Evolutionary conservation across 2,113 vertebrate genomes (phyloP).

Genomic region (Aplodontia rufa): DNA sequence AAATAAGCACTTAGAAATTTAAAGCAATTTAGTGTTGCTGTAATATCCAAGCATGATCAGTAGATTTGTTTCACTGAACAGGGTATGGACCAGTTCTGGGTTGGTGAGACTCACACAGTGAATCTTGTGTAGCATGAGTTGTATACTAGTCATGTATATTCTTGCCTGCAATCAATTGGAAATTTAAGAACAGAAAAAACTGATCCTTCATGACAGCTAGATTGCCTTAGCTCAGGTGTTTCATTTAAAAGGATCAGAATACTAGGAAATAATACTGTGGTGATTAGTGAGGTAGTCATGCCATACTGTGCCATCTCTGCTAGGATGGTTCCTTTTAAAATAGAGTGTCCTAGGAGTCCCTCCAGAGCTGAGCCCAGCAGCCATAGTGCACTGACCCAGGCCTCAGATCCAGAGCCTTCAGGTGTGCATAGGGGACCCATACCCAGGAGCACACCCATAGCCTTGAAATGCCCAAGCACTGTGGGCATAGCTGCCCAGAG

Average conservation of each 20-base stretch:
- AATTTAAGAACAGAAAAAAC: background rate
- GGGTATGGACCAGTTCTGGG: background rate
- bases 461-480: too few species aligned
- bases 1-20: background rate
- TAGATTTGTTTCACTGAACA: background rate
- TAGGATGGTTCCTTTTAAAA: background rate
- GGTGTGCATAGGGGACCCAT: too few species aligned
- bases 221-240: background rate
- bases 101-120: background rate
- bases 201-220: background rate
- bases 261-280: background rate
- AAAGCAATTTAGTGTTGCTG: background rate
- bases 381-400: too few species aligned
- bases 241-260: background rate
- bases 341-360: background rate
- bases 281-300: background rate
- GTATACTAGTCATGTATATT: background rate
- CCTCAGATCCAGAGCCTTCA: too few species aligned
- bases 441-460: too few species aligned
- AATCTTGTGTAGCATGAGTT: background rate
- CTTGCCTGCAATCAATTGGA: background rate
- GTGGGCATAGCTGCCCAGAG: too few species aligned
- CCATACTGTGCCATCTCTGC: background rate
- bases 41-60: background rate
- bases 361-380: too few species aligned